Evolutionary conservation across 1,140 invertebrate species (phyloP).

Genomic region (Drosophila equinoxialis): DNA sequence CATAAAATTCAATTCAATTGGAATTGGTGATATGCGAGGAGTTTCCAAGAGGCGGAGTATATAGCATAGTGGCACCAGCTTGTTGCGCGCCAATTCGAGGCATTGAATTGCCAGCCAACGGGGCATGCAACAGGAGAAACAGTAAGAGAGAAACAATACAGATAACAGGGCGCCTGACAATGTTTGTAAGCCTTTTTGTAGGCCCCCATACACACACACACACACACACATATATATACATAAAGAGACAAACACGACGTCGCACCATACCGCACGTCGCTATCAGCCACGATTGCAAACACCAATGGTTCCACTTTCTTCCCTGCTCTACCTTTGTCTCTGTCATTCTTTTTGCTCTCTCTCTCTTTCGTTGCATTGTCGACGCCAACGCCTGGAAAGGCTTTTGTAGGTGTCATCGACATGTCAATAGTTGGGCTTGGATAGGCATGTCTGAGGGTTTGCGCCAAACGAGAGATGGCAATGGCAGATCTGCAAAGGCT

Average conservation of each 20-base stretch:
- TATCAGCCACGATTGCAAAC: conserved; percentile 5
- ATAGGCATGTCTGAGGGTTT: conserved; percentile 6
- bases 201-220: conserved; percentile 11
- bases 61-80: conserved; percentile 28
- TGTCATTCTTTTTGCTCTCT: not conserved
- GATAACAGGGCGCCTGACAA: conserved; percentile 33
- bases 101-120: conserved; percentile 27
- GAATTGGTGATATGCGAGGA: conserved; percentile 29
- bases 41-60: not conserved
- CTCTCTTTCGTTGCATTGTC: conserved; percentile 4
- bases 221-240: not conserved
- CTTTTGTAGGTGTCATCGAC: conserved; percentile 15
- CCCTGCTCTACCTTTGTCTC: not conserved
- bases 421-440: conserved; percentile 16
- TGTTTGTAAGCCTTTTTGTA: conserved; percentile 53
- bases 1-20: conserved; percentile 61
- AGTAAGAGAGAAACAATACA: conserved; percentile 39
- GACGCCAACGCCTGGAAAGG: conserved; percentile 1
- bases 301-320: conserved; percentile 1
- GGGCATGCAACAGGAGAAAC: conserved; percentile 22
- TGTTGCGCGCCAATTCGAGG: conserved; percentile 58
- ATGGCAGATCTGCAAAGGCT: conserved; percentile 16
- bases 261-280: not conserved
- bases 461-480: not conserved
- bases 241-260: not conserved